A percentile compares a stretch with the other conserved stretches of the same genome.
These are phyloP conservation scores for Automeris io DNA, from an alignment of 2,888 invertebrate genomes.

Conservation along the genomic window DNA sequence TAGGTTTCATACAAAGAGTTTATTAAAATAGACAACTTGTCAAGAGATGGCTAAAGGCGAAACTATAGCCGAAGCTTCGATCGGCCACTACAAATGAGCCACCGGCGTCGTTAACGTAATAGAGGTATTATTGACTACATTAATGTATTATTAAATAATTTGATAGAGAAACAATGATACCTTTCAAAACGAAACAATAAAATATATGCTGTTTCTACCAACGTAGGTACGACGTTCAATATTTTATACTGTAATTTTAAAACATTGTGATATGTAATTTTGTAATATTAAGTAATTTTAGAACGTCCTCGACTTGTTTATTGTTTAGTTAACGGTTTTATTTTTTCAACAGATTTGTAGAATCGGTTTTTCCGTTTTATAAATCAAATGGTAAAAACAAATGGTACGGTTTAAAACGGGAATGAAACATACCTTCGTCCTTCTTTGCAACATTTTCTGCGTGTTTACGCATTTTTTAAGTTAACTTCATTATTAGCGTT, in stretches of 20 bases:
- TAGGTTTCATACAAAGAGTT: too few relatives aligned
- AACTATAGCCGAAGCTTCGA: too few relatives aligned
- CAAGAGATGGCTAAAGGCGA: too few relatives aligned
- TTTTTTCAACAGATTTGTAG: too few relatives aligned
- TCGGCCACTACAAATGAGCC: background rate
- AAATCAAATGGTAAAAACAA: too few relatives aligned
- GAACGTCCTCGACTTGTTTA: conserved; percentile 1
- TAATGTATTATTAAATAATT: conserved; percentile 33
- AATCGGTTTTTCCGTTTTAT: too few relatives aligned
- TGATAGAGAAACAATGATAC: conserved; percentile 16
- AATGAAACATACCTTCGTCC: too few relatives aligned
- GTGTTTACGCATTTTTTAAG: too few relatives aligned
- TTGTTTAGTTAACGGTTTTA: background rate
- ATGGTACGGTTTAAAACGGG: too few relatives aligned
- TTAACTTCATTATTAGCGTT: too few relatives aligned
- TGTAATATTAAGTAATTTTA: conserved; percentile 4
- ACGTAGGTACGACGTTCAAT: conserved; percentile 3
- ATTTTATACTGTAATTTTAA: conserved; percentile 12
- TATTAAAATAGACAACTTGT: too few relatives aligned
- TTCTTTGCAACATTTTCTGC: too few relatives aligned
- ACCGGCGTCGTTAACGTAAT: conserved; percentile 27
- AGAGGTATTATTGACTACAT: conserved; percentile 24
- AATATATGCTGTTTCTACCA: conserved; percentile 1
- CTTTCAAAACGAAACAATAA: conserved; percentile 3
- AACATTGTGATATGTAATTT: conserved; percentile 6